These are phyloP conservation scores for Polypedilum pembai DNA, from an alignment of 1,140 invertebrate species.

Conservation along the genomic window DNA sequence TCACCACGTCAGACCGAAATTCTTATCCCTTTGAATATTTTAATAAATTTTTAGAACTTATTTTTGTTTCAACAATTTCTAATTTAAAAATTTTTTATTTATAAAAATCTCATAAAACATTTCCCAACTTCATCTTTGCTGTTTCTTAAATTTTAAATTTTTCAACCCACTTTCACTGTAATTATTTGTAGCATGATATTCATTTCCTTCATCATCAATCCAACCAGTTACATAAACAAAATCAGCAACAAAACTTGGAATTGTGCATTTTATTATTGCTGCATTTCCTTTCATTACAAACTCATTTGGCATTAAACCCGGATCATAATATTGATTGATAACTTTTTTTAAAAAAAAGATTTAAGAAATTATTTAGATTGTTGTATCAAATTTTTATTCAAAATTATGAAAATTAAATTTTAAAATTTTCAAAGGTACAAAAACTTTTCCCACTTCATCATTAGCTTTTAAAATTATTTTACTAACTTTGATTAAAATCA, in stretches of 20 bases:
- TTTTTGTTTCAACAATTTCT: no score
- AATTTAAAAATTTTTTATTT: no score
- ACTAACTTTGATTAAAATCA: slow-evolving; percentile 45
- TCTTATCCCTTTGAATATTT: no score
- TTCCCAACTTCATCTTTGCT: no score
- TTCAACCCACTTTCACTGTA: neutral
- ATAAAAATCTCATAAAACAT: no score
- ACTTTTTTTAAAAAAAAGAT: slow-evolving; percentile 51
- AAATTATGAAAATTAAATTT: neutral
- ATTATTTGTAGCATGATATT: slow-evolving; percentile 35
- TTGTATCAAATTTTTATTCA: slow-evolving; percentile 31
- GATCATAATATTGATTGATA: slow-evolving; percentile 72
- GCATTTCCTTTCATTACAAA: slow-evolving; percentile 73
- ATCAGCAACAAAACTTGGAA: slow-evolving; percentile 72
- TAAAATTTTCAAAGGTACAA: neutral
- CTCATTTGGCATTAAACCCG: slow-evolving; percentile 64
- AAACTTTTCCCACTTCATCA: neutral
- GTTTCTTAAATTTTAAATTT: no score
- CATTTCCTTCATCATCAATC: slow-evolving; percentile 57
- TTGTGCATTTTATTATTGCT: slow-evolving; percentile 69
- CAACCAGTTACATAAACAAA: slow-evolving; percentile 71
- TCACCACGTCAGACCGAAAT: no score
- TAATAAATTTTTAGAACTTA: no score
- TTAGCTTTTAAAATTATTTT: neutral
- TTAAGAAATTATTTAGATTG: slow-evolving; percentile 21